These are phyloP conservation scores for Xanthorhoe designata DNA, from an alignment of 2,888 invertebrate genomes.

Conservation along the genomic window DNA sequence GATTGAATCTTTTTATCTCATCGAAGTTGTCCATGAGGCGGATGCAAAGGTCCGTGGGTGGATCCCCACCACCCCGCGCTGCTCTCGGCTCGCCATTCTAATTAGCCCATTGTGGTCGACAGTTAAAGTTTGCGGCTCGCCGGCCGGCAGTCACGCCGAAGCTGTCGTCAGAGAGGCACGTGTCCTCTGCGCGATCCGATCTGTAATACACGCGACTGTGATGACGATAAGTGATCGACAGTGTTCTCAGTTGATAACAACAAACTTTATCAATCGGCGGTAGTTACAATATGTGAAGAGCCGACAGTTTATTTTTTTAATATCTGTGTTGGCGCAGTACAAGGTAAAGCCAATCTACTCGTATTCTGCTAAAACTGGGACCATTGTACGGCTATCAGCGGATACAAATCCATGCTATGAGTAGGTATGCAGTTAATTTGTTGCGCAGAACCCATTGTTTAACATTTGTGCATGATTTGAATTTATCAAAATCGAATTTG, in stretches of 20 bases:
- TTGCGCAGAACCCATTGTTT: conserved; percentile 40
- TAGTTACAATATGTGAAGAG: conserved; percentile 65
- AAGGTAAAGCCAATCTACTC: conserved; percentile 80
- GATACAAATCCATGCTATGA: conserved; percentile 58
- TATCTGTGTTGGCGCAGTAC: conserved; percentile 68
- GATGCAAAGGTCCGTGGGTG: conserved; percentile 83
- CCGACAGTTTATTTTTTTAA: conserved; percentile 55
- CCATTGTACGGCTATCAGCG: conserved; percentile 62
- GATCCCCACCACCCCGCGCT: conserved; percentile 68
- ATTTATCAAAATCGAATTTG: conserved; percentile 26
- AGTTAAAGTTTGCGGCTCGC: conserved; percentile 77
- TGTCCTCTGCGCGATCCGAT: conserved; percentile 49
- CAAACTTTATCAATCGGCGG: conserved; percentile 57
- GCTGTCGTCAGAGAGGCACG: conserved; percentile 66
- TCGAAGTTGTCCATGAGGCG: conserved; percentile 74
- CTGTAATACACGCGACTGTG: conserved; percentile 68
- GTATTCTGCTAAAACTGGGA: conserved; percentile 75
- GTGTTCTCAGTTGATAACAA: conserved; percentile 71
- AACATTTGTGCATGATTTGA: conserved; percentile 28
- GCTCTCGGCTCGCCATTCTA: conserved; percentile 80
- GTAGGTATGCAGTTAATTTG: conserved; percentile 52
- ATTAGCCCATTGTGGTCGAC: conserved; percentile 82
- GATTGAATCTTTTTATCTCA: conserved; percentile 60
- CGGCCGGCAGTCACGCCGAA: conserved; percentile 78
- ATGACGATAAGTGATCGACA: conserved; percentile 79